These are phyloP conservation scores for Dipodomys stephensi DNA, from an alignment of 2,113 vertebrate species.

Conservation along the genomic window DNA sequence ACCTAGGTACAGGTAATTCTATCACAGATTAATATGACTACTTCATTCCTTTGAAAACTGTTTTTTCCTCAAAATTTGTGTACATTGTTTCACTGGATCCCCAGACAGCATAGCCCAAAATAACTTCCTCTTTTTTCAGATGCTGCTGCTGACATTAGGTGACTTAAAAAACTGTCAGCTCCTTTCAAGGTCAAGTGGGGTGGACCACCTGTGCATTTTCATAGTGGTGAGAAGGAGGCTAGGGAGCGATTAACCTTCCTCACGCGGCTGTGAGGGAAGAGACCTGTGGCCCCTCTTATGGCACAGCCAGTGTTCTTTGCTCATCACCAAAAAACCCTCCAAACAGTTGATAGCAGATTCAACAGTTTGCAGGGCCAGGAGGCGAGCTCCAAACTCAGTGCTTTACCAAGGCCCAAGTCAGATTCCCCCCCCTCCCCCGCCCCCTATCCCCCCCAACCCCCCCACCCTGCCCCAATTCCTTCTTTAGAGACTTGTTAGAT, in stretches of 20 bases:
- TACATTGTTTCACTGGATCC: neutral
- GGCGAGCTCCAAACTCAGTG: neutral
- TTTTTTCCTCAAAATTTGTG: neutral
- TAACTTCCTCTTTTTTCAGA: neutral
- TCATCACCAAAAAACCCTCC: neutral
- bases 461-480: neutral
- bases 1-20: neutral
- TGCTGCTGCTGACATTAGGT: neutral
- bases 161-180: neutral
- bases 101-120: neutral
- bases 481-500: constrained; percentile 14
- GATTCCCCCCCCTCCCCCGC: neutral
- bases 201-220: neutral
- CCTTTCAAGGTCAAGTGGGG: neutral
- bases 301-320: neutral
- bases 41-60: neutral
- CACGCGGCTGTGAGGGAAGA: neutral
- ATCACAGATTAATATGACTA: neutral
- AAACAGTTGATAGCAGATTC: neutral
- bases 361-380: neutral
- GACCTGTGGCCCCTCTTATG: no score
- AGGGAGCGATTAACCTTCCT: neutral
- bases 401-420: neutral
- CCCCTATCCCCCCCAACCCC: neutral
- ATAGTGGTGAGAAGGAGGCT: neutral